phyloP scores from a whole-genome alignment of 2,113 vertebrate genomes.

The Gallinago paraguaiae region DNA sequence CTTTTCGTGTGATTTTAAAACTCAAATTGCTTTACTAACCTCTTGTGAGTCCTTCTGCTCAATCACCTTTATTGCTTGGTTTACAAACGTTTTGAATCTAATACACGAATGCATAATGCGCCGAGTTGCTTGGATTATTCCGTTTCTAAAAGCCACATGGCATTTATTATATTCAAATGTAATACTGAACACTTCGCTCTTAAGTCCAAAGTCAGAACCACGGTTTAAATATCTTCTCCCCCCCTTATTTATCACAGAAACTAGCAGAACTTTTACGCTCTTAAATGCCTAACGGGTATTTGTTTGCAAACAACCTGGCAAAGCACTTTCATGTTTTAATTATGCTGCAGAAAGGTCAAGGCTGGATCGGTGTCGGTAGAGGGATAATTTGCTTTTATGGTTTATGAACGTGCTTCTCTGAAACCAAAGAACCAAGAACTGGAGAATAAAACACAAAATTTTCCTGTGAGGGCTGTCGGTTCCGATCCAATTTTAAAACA shows the following conservation, averaged over 20 bases:
- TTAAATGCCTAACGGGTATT: neutral
- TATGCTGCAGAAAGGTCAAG: neutral
- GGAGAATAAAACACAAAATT: neutral
- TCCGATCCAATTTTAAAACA: neutral
- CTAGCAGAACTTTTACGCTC: neutral
- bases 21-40: neutral
- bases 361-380: neutral
- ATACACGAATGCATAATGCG: neutral
- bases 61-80: neutral
- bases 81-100: neutral
- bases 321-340: neutral
- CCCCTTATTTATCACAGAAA: neutral
- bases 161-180: neutral
- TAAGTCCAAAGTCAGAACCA: neutral
- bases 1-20: neutral
- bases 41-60: neutral
- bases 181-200: neutral
- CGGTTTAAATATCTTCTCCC: neutral
- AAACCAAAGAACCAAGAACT: neutral
- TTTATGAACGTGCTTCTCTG: conserved; percentile 26
- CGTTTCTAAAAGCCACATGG: neutral
- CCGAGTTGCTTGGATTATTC: neutral
- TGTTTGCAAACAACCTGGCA: neutral
- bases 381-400: neutral
- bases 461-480: neutral